These are phyloP conservation scores for Elysia crispata DNA, from an alignment of 2,888 invertebrate genomes.

Conservation along the genomic window DNA sequence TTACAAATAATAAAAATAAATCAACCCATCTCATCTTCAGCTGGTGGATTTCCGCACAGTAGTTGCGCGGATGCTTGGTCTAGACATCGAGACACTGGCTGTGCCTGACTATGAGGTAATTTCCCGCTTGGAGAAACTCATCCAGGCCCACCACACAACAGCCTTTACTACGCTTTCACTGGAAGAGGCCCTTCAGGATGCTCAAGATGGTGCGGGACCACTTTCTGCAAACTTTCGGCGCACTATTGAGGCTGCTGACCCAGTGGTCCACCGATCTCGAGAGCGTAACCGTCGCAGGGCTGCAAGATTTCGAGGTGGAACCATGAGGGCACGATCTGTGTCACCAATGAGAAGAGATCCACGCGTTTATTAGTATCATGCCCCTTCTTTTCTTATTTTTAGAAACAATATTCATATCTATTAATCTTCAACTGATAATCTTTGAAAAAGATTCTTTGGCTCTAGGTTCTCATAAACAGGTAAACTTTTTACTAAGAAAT, in stretches of 20 bases:
- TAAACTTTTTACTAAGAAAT: too few species aligned
- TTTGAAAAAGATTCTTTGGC: too few species aligned
- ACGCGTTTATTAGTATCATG: slow-evolving; percentile 62
- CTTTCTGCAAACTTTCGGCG: slow-evolving; percentile 62
- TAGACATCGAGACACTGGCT: slow-evolving; percentile 76
- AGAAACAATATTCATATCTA: too few species aligned
- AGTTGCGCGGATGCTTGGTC: slow-evolving; percentile 77
- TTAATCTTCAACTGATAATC: too few species aligned
- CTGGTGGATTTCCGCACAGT: slow-evolving; percentile 77
- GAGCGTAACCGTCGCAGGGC: slow-evolving; percentile 61
- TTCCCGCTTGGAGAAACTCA: slow-evolving; percentile 76
- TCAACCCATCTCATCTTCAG: slow-evolving; percentile 64
- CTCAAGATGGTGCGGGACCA: slow-evolving; percentile 70
- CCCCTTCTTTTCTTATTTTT: too few species aligned
- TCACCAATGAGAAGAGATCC: slow-evolving; percentile 71
- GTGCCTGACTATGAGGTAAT: slow-evolving; percentile 78
- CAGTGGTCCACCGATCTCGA: slow-evolving; percentile 58
- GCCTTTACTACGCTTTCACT: slow-evolving; percentile 71
- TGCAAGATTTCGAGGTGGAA: slow-evolving; percentile 44
- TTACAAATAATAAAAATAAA: too few species aligned
- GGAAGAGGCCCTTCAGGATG: slow-evolving; percentile 72
- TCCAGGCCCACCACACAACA: slow-evolving; percentile 73
- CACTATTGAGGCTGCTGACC: slow-evolving; percentile 55
- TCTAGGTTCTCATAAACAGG: too few species aligned
- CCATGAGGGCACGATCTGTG: slow-evolving; percentile 66